Percentiles rank a stretch among this genome's conserved stretches.
Conservation (phyloP, 2,113 vertebrate species). For the Oxyruncus cristatus region DNA sequence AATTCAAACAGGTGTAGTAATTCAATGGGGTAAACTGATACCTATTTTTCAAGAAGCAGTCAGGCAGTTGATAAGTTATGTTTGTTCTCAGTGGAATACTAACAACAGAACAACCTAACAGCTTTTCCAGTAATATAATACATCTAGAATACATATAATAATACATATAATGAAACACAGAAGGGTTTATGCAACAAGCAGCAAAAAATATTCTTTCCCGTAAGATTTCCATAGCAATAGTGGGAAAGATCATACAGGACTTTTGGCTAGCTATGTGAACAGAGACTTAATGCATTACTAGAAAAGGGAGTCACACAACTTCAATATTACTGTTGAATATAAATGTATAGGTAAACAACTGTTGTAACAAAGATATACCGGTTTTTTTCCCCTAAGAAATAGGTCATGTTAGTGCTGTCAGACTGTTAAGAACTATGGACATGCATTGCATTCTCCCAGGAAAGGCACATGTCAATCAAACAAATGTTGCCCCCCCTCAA, state of each 20-base stretch:
- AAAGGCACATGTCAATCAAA: conserved; percentile 33
- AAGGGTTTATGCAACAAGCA: background rate
- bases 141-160: background rate
- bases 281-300: background rate
- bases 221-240: background rate
- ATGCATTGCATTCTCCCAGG: conserved; percentile 7
- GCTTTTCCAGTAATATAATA: background rate
- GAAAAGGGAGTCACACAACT: background rate
- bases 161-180: background rate
- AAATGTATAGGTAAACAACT: background rate
- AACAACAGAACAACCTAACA: conserved; percentile 4
- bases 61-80: conserved; percentile 52
- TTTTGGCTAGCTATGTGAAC: background rate
- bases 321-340: background rate
- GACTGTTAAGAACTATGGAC: background rate
- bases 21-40: conserved; percentile 40
- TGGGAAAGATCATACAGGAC: background rate
- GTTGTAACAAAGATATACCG: background rate
- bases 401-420: background rate
- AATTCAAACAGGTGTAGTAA: conserved; percentile 53
- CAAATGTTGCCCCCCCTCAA: background rate
- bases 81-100: conserved; percentile 49
- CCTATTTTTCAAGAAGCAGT: conserved; percentile 40
- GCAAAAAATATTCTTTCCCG: background rate
- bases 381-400: background rate